Percentiles rank a stretch among this genome's conserved stretches.
phyloP scores from a whole-genome alignment of 2,113 vertebrate genomes.

The Dascyllus trimaculatus region DNA sequence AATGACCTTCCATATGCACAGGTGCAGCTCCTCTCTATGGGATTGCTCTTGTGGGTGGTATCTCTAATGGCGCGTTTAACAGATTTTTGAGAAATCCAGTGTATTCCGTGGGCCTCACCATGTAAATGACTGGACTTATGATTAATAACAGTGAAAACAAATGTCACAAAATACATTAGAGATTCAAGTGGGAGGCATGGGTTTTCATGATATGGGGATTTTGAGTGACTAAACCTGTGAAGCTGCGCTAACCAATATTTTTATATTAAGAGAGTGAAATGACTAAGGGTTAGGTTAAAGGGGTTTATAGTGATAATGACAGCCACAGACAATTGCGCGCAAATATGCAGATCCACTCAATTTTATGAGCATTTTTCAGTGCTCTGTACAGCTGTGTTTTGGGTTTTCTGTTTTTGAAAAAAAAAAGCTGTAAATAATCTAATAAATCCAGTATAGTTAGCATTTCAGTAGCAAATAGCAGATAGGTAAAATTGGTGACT shows the following conservation, averaged over 20 bases:
- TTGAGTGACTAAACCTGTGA: neutral
- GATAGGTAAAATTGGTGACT: too few relatives aligned
- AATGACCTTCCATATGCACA: neutral
- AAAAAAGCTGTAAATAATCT: too few relatives aligned
- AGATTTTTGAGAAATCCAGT: constrained; percentile 17
- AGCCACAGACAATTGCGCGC: too few relatives aligned
- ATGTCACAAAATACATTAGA: constrained; percentile 5
- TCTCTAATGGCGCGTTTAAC: constrained; percentile 23
- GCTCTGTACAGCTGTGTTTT: too few relatives aligned
- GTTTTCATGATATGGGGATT: neutral
- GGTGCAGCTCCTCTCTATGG: neutral
- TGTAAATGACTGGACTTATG: neutral
- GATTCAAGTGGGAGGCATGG: constrained; percentile 7
- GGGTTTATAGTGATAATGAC: too few relatives aligned
- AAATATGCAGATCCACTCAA: too few relatives aligned
- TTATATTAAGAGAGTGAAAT: neutral
- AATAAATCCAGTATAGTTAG: too few relatives aligned
- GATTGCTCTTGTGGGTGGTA: constrained; percentile 5
- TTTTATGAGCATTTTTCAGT: too few relatives aligned
- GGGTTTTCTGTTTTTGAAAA: too few relatives aligned
- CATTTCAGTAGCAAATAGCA: too few relatives aligned
- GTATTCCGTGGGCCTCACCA: neutral
- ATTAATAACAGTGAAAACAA: constrained; percentile 33
- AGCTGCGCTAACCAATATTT: constrained; percentile 4
- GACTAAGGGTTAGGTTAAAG: too few relatives aligned